phyloP scores from a whole-genome alignment of 2,113 vertebrate species.

The Murina feae region DNA sequence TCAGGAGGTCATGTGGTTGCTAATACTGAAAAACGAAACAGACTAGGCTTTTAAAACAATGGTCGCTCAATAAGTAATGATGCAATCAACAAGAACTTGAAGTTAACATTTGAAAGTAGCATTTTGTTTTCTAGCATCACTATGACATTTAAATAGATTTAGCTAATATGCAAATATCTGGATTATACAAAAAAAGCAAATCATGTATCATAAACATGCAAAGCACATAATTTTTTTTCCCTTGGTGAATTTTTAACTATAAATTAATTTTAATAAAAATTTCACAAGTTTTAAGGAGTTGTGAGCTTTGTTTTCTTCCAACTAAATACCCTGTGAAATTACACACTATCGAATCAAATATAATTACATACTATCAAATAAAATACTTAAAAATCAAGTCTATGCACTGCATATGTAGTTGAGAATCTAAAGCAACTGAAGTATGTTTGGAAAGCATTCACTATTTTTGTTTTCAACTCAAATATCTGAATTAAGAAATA shows the following conservation, averaged over 20 bases:
- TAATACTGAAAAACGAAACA: constrained; percentile 34
- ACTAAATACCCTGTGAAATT: not conserved
- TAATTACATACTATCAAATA: not conserved
- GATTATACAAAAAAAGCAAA: constrained; percentile 1
- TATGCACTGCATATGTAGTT: not conserved
- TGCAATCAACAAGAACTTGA: constrained; percentile 55
- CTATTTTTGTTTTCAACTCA: not conserved
- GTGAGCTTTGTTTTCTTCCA: not conserved
- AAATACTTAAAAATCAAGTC: constrained; percentile 10
- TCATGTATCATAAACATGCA: not conserved
- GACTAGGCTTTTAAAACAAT: not conserved
- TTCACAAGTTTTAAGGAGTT: not conserved
- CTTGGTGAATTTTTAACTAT: not conserved
- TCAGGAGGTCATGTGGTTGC: not conserved
- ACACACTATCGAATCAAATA: not conserved
- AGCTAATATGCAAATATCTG: not conserved
- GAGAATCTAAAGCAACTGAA: constrained; percentile 38
- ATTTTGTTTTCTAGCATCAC: constrained; percentile 44
- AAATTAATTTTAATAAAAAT: not conserved
- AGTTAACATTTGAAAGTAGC: constrained; percentile 65
- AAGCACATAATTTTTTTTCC: not conserved
- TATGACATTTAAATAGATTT: constrained; percentile 16
- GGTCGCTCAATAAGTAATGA: not conserved
- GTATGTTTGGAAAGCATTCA: constrained; percentile 54
- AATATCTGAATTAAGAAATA: not conserved